A percentile compares a stretch with the other conserved stretches of the same genome.
Conservation (phyloP, 2,888 invertebrate genomes). For the Philhelius pedissequus region DNA sequence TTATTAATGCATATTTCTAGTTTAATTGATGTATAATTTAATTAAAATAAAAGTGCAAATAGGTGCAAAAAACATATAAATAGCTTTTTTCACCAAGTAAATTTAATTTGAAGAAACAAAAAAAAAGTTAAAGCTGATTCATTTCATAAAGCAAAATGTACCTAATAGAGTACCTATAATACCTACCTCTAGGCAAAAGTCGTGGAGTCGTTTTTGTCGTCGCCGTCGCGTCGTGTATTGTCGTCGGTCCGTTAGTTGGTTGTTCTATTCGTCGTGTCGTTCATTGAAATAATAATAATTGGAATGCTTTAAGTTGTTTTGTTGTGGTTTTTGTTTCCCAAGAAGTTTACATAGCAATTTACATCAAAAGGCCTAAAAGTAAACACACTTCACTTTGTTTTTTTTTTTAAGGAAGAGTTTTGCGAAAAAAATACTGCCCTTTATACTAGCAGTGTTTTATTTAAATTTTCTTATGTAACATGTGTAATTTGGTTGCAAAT, state of each 20-base stretch:
- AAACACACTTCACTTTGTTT: constrained; percentile 23
- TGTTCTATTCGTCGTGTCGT: constrained; percentile 13
- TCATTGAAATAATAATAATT: constrained; percentile 4
- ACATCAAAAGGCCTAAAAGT: constrained; percentile 15
- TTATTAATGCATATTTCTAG: not conserved
- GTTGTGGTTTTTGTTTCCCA: constrained; percentile 40
- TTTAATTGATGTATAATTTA: not conserved
- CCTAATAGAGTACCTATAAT: not conserved
- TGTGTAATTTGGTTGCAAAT: constrained; percentile 38
- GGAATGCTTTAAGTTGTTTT: constrained; percentile 43
- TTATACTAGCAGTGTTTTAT: constrained; percentile 10
- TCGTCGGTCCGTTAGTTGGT: too few species aligned
- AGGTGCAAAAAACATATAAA: not conserved
- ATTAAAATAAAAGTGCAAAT: not conserved
- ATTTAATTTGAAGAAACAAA: constrained; percentile 6
- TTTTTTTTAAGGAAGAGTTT: constrained; percentile 9
- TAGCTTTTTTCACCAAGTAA: not conserved
- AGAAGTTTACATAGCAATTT: constrained; percentile 22
- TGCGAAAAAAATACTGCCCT: not conserved
- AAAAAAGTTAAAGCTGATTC: constrained; percentile 42
- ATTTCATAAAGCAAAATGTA: constrained; percentile 49
- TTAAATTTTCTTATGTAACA: constrained; percentile 60
- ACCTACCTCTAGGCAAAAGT: constrained; percentile 30
- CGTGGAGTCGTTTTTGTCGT: not conserved
- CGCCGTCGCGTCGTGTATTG: not conserved